Conservation (phyloP, 2,797 vertebrate species). For the Molossus alvarezi region DNA sequence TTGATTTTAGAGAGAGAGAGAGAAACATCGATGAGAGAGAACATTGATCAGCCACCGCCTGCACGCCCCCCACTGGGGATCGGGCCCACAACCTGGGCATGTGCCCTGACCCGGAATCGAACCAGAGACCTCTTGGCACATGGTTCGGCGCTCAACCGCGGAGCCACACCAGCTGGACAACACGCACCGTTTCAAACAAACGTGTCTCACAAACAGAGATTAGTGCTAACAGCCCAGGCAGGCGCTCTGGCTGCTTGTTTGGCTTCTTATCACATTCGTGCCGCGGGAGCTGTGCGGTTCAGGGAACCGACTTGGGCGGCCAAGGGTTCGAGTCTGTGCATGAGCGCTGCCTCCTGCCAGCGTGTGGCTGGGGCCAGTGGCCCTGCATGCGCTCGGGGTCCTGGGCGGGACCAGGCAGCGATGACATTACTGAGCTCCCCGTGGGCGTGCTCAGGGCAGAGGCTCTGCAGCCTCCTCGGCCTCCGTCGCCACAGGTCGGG, state of each 20-base stretch:
- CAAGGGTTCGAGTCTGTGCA: conserved; percentile 6
- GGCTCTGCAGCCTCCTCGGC: background rate
- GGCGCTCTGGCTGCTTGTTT: background rate
- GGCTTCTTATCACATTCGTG: background rate
- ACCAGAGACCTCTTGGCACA: too few species aligned
- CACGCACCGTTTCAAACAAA: background rate
- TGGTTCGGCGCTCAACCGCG: too few species aligned
- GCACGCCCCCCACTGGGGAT: too few species aligned
- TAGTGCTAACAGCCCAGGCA: background rate
- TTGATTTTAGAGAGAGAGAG: too few species aligned
- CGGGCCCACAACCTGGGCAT: too few species aligned
- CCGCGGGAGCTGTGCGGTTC: background rate
- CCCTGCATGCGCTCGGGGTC: background rate
- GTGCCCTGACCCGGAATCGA: too few species aligned
- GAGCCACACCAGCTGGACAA: background rate
- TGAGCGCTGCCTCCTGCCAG: background rate
- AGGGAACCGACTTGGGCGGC: background rate
- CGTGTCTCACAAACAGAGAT: background rate
- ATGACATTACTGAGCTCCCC: background rate
- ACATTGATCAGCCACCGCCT: too few species aligned
- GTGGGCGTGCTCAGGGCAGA: background rate
- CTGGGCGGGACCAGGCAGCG: background rate
- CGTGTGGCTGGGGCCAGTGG: background rate
- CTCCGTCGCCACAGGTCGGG: background rate
- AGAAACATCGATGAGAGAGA: too few species aligned